Evolutionary conservation across 2,113 vertebrate species (phyloP).

Genomic region (Syngnathus floridae): DNA sequence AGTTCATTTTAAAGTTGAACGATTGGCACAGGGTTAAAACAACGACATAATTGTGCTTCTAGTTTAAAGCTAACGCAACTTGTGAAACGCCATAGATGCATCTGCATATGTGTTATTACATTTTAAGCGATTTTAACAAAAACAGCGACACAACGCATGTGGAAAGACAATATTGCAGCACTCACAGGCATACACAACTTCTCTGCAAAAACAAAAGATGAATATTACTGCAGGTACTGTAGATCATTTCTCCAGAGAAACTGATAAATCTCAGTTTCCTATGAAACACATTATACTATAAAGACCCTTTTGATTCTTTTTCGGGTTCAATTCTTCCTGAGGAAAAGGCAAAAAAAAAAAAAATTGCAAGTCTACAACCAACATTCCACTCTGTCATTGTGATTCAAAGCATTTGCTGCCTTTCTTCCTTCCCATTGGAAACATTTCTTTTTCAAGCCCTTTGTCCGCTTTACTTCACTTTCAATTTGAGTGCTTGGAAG

Average conservation of each 20-base stretch:
- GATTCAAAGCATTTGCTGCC: conserved; percentile 12
- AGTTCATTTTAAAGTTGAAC: neutral
- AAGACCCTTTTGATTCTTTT: conserved; percentile 6
- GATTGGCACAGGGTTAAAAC: no score
- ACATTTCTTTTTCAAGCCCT: conserved; percentile 19
- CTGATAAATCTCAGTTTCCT: conserved; percentile 45
- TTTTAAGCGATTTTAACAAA: no score
- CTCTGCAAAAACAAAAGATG: no score
- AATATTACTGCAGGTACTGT: no score
- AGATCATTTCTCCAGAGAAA: no score
- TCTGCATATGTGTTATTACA: no score
- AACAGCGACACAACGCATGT: no score
- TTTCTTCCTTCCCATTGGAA: conserved; percentile 11
- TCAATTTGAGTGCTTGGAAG: conserved; percentile 50
- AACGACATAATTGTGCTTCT: no score
- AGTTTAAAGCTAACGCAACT: no score
- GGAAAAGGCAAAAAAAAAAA: neutral
- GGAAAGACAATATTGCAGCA: no score
- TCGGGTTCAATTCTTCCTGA: neutral
- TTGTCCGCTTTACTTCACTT: conserved; percentile 58
- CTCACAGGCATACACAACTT: no score
- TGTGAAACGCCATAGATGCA: no score
- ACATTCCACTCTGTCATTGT: conserved; percentile 3
- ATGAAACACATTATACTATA: conserved; percentile 11
- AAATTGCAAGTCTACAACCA: conserved; percentile 6